Evolutionary conservation across 1,140 invertebrate genomes (phyloP).

Genomic region (Brevipalpus yothersi): DNA sequence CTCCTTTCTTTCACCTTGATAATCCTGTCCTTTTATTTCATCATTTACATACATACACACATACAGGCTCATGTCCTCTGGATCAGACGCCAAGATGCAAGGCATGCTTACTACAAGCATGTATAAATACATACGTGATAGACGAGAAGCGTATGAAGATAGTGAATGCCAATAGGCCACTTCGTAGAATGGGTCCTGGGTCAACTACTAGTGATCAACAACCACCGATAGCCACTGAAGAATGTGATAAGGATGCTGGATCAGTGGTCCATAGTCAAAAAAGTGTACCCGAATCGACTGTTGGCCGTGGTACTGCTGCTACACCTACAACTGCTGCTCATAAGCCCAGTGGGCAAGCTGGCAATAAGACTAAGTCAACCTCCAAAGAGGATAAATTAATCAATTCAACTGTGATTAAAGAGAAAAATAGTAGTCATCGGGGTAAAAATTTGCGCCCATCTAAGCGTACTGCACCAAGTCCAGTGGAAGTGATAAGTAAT

Average conservation of each 20-base stretch:
- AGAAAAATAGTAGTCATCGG: not conserved
- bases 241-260: not conserved
- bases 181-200: not conserved
- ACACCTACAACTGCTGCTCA: not conserved
- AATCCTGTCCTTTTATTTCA: too few species aligned
- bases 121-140: constrained; percentile 7
- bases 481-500: not conserved
- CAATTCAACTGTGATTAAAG: not conserved
- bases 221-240: too few species aligned
- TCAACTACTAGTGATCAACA: too few species aligned
- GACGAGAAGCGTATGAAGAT: constrained; percentile 4
- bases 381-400: not conserved
- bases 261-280: not conserved
- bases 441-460: not conserved
- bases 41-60: too few species aligned
- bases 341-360: not conserved
- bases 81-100: constrained; percentile 5
- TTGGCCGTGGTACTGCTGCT: not conserved
- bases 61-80: constrained; percentile 4
- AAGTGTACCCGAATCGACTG: not conserved
- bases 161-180: not conserved
- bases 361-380: not conserved
- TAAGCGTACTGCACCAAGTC: too few species aligned
- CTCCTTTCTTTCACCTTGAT: not conserved
- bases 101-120: constrained; percentile 7